A percentile compares a stretch with the other conserved stretches of the same genome.
These are phyloP conservation scores for Campylomormyrus tamandua DNA, from an alignment of 2,113 vertebrate species.

Conservation along the genomic window DNA sequence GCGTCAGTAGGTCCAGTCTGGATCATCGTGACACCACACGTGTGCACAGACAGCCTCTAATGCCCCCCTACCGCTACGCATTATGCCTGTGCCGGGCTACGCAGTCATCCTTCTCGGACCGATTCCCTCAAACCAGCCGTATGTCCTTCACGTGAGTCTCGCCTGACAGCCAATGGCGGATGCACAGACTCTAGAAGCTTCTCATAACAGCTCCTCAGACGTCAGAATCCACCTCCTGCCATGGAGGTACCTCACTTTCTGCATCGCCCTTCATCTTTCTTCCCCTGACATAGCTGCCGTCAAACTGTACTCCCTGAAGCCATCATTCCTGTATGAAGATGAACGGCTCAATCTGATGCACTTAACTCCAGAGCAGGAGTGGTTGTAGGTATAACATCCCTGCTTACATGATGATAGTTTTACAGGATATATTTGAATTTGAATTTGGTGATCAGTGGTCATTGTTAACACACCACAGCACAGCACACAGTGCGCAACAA, in stretches of 20 bases:
- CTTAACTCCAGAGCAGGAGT: background rate
- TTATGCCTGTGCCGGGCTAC: constrained; percentile 27
- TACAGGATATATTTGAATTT: background rate
- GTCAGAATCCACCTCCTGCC: background rate
- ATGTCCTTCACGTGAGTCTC: background rate
- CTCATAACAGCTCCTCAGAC: background rate
- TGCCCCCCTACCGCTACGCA: constrained; percentile 36
- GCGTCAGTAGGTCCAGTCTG: background rate
- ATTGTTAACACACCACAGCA: no score
- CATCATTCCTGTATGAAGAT: background rate
- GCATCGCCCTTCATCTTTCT: background rate
- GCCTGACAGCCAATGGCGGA: background rate
- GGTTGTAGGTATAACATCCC: background rate
- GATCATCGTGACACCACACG: constrained; percentile 22
- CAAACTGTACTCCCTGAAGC: constrained; percentile 27
- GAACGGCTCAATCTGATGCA: constrained; percentile 5
- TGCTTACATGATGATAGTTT: background rate
- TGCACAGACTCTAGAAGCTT: background rate
- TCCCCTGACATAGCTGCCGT: background rate
- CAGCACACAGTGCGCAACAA: no score
- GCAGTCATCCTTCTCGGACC: constrained; percentile 42
- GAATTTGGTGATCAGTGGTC: no score
- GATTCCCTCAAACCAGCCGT: constrained; percentile 8
- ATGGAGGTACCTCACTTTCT: background rate
- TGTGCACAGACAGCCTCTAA: constrained; percentile 30